Evolutionary conservation across 2,113 vertebrate genomes (phyloP).

Genomic region (Limnothrissa miodon): DNA sequence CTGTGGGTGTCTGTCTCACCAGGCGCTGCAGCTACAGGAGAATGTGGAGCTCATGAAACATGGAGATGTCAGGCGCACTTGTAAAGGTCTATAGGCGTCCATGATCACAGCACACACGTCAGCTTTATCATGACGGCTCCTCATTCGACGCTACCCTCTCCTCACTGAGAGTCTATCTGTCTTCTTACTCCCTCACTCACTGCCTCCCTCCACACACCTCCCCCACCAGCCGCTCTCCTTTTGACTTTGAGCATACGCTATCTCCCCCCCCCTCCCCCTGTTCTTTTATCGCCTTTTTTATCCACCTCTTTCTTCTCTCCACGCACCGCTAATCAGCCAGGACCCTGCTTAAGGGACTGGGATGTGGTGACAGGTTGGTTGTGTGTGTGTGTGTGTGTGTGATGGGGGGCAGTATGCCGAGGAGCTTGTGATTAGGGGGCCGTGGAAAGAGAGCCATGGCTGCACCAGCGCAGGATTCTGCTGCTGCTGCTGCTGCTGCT

Average conservation of each 20-base stretch:
- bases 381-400: slow-evolving; percentile 3
- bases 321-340: slow-evolving; percentile 25
- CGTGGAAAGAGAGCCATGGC: background rate
- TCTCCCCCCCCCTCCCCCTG: background rate
- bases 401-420: background rate
- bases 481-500: background rate
- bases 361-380: background rate
- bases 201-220: background rate
- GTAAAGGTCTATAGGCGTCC: background rate
- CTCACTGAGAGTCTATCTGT: background rate
- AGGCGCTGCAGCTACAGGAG: background rate
- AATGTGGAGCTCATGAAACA: background rate
- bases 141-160: background rate
- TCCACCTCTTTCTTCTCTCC: slow-evolving; percentile 5
- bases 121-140: slow-evolving; percentile 7
- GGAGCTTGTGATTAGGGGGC: slow-evolving; percentile 10
- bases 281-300: slow-evolving; percentile 10
- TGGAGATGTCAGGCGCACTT: background rate
- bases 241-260: slow-evolving; percentile 34
- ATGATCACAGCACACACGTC: slow-evolving; percentile 11
- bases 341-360: slow-evolving; percentile 21
- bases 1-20: background rate
- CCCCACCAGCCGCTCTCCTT: background rate
- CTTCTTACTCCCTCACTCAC: background rate
- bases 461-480: background rate